A percentile compares a stretch with the other conserved stretches of the same genome.
These are phyloP conservation scores for Drosophila mercatorum DNA, from an alignment of 2,888 invertebrate genomes.

Conservation along the genomic window DNA sequence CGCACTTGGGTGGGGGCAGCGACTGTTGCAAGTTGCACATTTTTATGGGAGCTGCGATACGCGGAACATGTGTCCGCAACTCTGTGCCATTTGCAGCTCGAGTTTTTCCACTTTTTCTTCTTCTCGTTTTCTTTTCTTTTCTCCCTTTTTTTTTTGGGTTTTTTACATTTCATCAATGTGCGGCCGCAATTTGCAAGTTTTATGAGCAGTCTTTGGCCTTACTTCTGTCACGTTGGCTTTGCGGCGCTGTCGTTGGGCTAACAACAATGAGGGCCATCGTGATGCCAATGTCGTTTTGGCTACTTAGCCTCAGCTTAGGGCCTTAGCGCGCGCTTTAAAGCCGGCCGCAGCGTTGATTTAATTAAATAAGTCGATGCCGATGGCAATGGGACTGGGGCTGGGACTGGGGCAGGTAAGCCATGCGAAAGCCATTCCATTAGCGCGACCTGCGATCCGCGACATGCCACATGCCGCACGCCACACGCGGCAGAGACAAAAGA, in stretches of 20 bases:
- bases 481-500: slow-evolving; percentile 43
- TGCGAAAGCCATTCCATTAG: slow-evolving; percentile 71
- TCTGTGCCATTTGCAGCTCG: slow-evolving; percentile 1
- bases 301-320: slow-evolving; percentile 52
- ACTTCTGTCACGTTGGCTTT: slow-evolving; percentile 30
- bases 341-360: slow-evolving; percentile 64
- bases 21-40: slow-evolving; percentile 55
- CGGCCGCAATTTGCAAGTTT: slow-evolving; percentile 61
- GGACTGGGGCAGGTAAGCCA: slow-evolving; percentile 57
- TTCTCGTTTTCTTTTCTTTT: background rate
- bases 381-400: background rate
- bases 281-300: slow-evolving; percentile 18
- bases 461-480: slow-evolving; percentile 6
- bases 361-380: slow-evolving; percentile 66
- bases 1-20: slow-evolving; percentile 26
- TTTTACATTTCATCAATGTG: slow-evolving; percentile 58
- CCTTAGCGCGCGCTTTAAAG: slow-evolving; percentile 50
- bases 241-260: slow-evolving; percentile 34
- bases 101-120: background rate
- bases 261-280: slow-evolving; percentile 42
- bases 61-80: slow-evolving; percentile 32
- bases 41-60: slow-evolving; percentile 56
- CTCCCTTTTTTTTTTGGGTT: background rate
- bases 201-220: slow-evolving; percentile 42
- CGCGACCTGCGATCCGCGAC: slow-evolving; percentile 41